phyloP scores from a whole-genome alignment of 2,888 invertebrate species.

The Sinohyriopsis cumingii region DNA sequence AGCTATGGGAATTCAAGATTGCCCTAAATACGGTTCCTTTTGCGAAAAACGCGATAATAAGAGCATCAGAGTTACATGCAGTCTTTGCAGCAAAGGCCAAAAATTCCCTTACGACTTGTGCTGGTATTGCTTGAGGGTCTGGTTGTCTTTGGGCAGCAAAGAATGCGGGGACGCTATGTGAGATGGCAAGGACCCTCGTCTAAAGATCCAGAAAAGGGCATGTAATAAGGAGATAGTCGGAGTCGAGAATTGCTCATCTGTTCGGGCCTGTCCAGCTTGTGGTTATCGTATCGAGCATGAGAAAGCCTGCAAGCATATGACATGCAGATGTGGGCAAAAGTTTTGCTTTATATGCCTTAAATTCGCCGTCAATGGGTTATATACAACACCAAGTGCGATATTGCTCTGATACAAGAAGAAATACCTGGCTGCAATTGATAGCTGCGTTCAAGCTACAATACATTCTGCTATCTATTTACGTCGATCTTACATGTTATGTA shows the following conservation, averaged over 20 bases:
- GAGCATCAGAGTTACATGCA: constrained; percentile 33
- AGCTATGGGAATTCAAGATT: constrained; percentile 38
- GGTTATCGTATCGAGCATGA: constrained; percentile 42
- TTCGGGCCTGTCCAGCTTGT: constrained; percentile 44
- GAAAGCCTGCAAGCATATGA: constrained; percentile 42
- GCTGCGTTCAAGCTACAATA: no score
- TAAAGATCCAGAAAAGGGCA: constrained; percentile 27
- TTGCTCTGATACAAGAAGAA: constrained; percentile 29
- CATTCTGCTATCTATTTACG: no score
- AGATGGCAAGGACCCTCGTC: constrained; percentile 35
- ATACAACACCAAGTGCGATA: constrained; percentile 26
- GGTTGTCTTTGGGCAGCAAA: constrained; percentile 15
- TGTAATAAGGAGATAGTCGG: constrained; percentile 31
- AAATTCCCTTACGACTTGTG: constrained; percentile 39
- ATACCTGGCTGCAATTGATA: constrained; percentile 12
- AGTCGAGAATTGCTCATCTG: constrained; percentile 32
- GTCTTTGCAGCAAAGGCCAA: constrained; percentile 28
- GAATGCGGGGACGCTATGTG: constrained; percentile 40
- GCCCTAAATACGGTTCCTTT: constrained; percentile 32
- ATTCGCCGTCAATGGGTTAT: constrained; percentile 16
- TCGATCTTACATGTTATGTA: no score
- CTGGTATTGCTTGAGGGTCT: constrained; percentile 36
- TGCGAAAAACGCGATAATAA: constrained; percentile 25
- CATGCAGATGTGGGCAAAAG: constrained; percentile 39
- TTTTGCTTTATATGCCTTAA: constrained; percentile 49